Evolutionary conservation across 2,113 vertebrate species (phyloP).

Genomic region (Neodon shergylaensis): DNA sequence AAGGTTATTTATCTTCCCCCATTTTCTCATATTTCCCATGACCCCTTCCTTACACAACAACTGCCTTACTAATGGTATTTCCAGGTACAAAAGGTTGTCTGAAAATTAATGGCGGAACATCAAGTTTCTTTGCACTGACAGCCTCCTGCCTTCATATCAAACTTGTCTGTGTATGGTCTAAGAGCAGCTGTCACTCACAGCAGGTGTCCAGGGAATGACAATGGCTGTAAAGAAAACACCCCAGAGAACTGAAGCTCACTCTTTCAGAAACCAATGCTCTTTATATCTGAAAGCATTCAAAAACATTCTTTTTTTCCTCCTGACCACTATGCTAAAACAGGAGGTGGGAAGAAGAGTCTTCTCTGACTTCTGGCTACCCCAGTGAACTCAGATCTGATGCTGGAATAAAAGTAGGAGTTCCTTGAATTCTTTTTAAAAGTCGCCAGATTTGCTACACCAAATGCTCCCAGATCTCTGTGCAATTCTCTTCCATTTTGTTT

Average conservation of each 20-base stretch:
- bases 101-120: slow-evolving; percentile 18
- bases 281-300: slow-evolving; percentile 53
- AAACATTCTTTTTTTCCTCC: neutral
- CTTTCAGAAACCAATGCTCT: slow-evolving; percentile 25
- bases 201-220: neutral
- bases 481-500: neutral
- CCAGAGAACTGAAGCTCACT: neutral
- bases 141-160: neutral
- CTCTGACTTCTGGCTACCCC: neutral
- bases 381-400: neutral
- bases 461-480: neutral
- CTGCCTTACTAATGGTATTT: neutral
- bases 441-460: neutral
- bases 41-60: neutral
- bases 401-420: slow-evolving; percentile 4
- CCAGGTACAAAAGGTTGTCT: neutral
- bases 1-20: neutral
- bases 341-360: neutral
- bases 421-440: neutral
- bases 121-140: slow-evolving; percentile 22
- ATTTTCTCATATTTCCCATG: neutral
- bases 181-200: neutral
- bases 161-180: neutral
- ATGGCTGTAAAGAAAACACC: slow-evolving; percentile 12
- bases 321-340: neutral